Base-by-base conservation (phyloP, 2,113 vertebrate genomes). In the Apodemus speciosus region DNA sequence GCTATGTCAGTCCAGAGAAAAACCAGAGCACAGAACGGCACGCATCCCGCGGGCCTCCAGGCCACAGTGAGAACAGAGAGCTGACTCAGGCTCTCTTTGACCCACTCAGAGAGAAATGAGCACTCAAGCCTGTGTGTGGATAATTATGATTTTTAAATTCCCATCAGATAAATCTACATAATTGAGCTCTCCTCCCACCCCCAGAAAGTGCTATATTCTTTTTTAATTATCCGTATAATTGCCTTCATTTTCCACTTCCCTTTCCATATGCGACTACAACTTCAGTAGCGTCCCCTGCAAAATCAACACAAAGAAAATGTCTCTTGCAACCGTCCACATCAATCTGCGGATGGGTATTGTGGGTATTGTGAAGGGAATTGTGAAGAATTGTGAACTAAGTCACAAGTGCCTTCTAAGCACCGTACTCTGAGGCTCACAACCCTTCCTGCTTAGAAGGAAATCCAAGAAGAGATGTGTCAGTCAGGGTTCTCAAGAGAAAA, bases 241-340 rank as follows among this genome's bases (percentile, higher is more conserved):
- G 51, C 84, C 72, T 71, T 81, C 11, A 75, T 94, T 90, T 72
- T 56, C 62, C 27, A 30, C 66, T 77, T 81, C 72, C 73, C 66
- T 88, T 69, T 94, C 72, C 72, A 23, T 20, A 60, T n/a, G 6
- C 6, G 23, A 84, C 81, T 76, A 9, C 32, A 73, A 51, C 83
- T 46, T 92, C 60, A 15, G 43, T 60, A 38, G 18, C 9, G 8
- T 56, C 56, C 75, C 62, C n/a, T 69, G 66, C 64, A 56, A 46
- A 85, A 32, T 58, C 35, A 66, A 40, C 53, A 46, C 16, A 68
- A 95, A 90, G 81, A 43, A 62, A 18, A 21, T 30, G 9, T 84
- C n/a, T 69, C 8, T 38, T 71, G 53, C 16, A 20, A 3, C 0
- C 38, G 75, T 40, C 13, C n/a, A 66, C 25, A 20, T 35, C 27